A percentile compares a stretch with the other conserved stretches of the same genome.
Evolutionary conservation across 2,888 invertebrate species (phyloP).

Genomic region (Crioceris asparagi): DNA sequence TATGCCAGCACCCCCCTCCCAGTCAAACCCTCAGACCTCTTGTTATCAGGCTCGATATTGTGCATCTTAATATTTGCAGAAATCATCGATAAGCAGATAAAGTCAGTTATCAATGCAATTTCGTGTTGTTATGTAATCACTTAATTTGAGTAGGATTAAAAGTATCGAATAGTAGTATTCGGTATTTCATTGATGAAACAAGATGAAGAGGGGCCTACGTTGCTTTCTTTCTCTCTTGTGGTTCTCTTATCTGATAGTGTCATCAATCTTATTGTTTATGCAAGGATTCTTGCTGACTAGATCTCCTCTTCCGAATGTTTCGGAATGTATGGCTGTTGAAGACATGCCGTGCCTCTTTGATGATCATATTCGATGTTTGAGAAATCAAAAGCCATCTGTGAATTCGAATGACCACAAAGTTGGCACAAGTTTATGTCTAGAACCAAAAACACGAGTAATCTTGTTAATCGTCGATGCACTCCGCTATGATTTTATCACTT

Average conservation of each 20-base stretch:
- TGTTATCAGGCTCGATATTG: no score
- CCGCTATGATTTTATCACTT: slow-evolving; percentile 77
- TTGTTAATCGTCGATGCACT: slow-evolving; percentile 83
- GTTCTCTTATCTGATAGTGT: slow-evolving; percentile 62
- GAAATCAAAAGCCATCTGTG: slow-evolving; percentile 23
- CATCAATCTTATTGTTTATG: slow-evolving; percentile 69
- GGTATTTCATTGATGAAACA: no score
- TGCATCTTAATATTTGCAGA: no score
- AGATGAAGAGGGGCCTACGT: slow-evolving; percentile 47
- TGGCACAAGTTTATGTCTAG: slow-evolving; percentile 46
- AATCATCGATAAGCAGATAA: no score
- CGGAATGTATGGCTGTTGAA: slow-evolving; percentile 45
- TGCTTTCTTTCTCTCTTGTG: slow-evolving; percentile 65
- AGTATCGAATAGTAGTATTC: no score
- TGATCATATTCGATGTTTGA: slow-evolving; percentile 21
- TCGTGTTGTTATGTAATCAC: no score
- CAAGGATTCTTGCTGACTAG: slow-evolving; percentile 81
- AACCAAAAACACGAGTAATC: slow-evolving; percentile 58
- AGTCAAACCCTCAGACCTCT: no score
- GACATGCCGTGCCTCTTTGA: slow-evolving; percentile 25
- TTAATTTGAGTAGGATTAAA: no score
- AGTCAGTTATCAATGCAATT: no score
- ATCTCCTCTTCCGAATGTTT: slow-evolving; percentile 54
- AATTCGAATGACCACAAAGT: slow-evolving; percentile 38
- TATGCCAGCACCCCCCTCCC: no score